A percentile compares a stretch with the other conserved stretches of the same genome.
phyloP scores from a whole-genome alignment of 1,140 invertebrate species.

The Euschistus heros region DNA sequence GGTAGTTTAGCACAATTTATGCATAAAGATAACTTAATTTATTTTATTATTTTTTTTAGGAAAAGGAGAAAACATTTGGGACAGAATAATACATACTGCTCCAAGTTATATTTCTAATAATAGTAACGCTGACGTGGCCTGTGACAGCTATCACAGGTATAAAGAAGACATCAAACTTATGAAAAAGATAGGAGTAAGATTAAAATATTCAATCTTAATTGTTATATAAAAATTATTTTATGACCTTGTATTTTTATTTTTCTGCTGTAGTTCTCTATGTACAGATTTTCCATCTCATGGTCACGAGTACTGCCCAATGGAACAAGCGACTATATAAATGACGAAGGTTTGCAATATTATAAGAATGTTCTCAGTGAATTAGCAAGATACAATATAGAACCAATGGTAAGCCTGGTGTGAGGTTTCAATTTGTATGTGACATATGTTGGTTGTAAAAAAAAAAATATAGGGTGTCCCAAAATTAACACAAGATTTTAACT shows the following conservation, averaged over 20 bases:
- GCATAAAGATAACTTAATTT: no score
- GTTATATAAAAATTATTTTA: no score
- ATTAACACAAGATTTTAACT: no score
- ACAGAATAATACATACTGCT: constrained; percentile 43
- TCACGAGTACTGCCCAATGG: constrained; percentile 52
- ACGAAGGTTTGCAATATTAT: not conserved
- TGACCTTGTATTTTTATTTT: no score
- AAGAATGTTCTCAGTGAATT: not conserved
- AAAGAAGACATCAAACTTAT: constrained; percentile 50
- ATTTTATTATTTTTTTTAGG: constrained; percentile 36
- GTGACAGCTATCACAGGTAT: constrained; percentile 56
- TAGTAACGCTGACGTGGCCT: constrained; percentile 48
- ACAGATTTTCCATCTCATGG: constrained; percentile 62
- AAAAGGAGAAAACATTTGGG: constrained; percentile 43
- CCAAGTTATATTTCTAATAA: constrained; percentile 41
- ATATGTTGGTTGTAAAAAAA: no score
- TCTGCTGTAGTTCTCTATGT: constrained; percentile 43
- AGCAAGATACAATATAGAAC: not conserved
- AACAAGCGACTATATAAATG: constrained; percentile 36
- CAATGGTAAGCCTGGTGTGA: not conserved
- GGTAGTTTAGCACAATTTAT: no score
- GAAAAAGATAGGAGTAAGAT: constrained; percentile 42
- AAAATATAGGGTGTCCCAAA: no score
- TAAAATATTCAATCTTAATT: no score
- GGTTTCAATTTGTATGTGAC: no score